Evolutionary conservation across 2,113 vertebrate genomes (phyloP).

Genomic region (Rhineura floridana): DNA sequence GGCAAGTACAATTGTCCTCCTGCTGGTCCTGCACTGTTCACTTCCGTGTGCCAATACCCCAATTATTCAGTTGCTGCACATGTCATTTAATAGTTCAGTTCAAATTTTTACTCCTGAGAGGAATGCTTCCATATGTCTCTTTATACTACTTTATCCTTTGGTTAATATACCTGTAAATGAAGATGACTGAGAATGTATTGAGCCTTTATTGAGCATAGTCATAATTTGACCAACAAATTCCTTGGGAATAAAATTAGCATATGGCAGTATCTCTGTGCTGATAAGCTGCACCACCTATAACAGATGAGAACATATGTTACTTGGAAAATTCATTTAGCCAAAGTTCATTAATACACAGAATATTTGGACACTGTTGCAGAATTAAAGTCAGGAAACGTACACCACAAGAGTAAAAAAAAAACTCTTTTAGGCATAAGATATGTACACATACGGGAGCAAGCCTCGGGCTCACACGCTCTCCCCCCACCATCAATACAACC

Average conservation of each 20-base stretch:
- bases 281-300: conserved; percentile 96
- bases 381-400: not conserved
- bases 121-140: not conserved
- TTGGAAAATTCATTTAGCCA: not conserved
- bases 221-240: conserved; percentile 98
- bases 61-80: not conserved
- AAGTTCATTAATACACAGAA: conserved; percentile 13
- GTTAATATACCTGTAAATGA: conserved; percentile 92
- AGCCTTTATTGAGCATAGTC: conserved; percentile 99
- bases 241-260: conserved; percentile 99
- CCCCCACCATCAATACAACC: not conserved
- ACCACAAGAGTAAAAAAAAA: not conserved
- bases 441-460: not conserved
- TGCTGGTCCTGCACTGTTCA: too few relatives aligned
- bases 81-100: not conserved
- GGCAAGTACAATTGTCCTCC: not conserved
- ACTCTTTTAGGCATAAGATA: not conserved
- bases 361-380: not conserved
- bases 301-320: conserved; percentile 53
- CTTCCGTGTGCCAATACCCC: not conserved
- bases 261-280: conserved; percentile 96
- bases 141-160: not conserved
- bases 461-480: not conserved
- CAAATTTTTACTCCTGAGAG: not conserved
- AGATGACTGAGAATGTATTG: conserved; percentile 98